phyloP scores from a whole-genome alignment of 2,797 vertebrate species.

The Nasua narica region DNA sequence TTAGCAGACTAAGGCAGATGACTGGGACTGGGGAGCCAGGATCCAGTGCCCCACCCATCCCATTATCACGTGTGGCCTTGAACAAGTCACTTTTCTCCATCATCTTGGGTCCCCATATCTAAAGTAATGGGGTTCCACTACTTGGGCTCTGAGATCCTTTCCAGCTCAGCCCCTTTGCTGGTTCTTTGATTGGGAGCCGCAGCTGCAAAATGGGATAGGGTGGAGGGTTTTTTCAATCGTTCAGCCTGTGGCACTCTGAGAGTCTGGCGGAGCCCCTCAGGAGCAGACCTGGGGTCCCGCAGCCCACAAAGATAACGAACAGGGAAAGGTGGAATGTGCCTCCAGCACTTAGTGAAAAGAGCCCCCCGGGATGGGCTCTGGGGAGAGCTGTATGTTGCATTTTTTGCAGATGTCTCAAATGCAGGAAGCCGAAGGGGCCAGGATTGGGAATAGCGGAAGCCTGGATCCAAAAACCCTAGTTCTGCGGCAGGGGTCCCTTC shows the following conservation, averaged over 20 bases:
- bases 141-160: background rate
- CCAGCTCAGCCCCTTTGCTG: background rate
- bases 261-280: background rate
- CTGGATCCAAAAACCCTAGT: background rate
- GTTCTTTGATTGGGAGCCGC: background rate
- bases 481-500: background rate
- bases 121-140: background rate
- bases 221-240: background rate
- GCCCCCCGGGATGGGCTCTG: fast-evolving
- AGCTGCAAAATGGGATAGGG: no score
- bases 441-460: background rate
- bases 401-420: background rate
- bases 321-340: background rate
- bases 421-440: background rate
- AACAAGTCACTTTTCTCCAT: background rate
- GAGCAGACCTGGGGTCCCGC: background rate
- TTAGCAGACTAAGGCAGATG: background rate
- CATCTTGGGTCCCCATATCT: background rate
- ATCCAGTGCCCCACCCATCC: background rate
- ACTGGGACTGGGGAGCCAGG: background rate
- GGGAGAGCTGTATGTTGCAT: background rate
- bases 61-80: fast-evolving
- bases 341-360: background rate
- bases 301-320: background rate
- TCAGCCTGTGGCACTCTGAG: background rate